A percentile compares a stretch with the other conserved stretches of the same genome.
phyloP scores from a whole-genome alignment of 1,140 invertebrate genomes.

The Bombus confusus region DNA sequence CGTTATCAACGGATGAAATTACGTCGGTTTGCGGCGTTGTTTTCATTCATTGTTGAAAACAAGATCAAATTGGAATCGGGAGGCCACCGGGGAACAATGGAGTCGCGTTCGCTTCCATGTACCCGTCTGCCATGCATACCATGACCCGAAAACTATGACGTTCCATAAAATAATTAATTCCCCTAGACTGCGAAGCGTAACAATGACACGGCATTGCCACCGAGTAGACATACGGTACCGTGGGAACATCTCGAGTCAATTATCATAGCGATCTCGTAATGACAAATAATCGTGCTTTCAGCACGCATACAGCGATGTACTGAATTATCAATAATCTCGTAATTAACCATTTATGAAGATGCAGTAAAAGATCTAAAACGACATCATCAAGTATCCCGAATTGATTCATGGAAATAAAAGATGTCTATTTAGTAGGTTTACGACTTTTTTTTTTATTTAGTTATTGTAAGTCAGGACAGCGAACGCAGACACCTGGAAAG shows the following conservation, averaged over 20 bases:
- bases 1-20: conserved; percentile 62
- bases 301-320: too few species aligned
- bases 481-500: too few species aligned
- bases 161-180: conserved; percentile 44
- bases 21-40: conserved; percentile 45
- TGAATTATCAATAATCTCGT: too few species aligned
- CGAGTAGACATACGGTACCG: background rate
- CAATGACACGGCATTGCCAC: background rate
- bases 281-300: too few species aligned
- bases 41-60: conserved; percentile 58
- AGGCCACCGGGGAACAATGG: conserved; percentile 45
- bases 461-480: too few species aligned
- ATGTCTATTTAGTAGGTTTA: too few species aligned
- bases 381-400: too few species aligned
- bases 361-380: too few species aligned
- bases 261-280: background rate
- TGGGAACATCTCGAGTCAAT: background rate
- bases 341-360: too few species aligned
- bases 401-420: too few species aligned
- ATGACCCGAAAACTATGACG: conserved; percentile 31
- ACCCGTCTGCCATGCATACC: background rate
- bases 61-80: conserved; percentile 62
- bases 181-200: background rate
- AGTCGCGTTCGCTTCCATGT: conserved; percentile 4
- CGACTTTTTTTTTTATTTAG: background rate